A percentile compares a stretch with the other conserved stretches of the same genome.
Conservation (phyloP, 1,140 invertebrate genomes). For the Caerostris darwini region DNA sequence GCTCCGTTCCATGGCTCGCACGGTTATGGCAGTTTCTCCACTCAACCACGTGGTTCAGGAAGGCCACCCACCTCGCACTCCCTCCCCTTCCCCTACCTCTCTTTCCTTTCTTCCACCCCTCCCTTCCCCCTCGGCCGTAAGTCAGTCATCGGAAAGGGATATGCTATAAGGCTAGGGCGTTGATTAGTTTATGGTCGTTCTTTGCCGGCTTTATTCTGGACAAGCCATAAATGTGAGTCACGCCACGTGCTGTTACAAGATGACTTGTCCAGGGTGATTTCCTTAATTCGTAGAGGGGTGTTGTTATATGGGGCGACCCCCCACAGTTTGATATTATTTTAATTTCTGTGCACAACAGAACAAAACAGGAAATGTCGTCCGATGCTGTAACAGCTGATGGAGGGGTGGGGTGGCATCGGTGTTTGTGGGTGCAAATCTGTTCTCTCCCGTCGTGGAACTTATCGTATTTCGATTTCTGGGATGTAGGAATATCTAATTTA, state of each 20-base stretch:
- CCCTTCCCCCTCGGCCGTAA: not conserved
- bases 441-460: not conserved
- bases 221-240: constrained; percentile 72
- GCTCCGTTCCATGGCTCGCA: not conserved
- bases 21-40: not conserved
- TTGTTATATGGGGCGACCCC: not conserved
- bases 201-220: not conserved
- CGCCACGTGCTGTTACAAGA: constrained; percentile 37
- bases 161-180: constrained; percentile 28
- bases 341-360: constrained; percentile 39
- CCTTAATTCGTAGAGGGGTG: not conserved
- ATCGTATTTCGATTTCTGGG: constrained; percentile 40
- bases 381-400: constrained; percentile 49
- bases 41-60: constrained; percentile 4
- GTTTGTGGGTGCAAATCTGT: constrained; percentile 4
- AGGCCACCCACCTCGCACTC: constrained; percentile 64
- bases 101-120: not conserved
- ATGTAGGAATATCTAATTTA: not conserved
- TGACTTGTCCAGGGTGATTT: constrained; percentile 10
- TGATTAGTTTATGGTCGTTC: constrained; percentile 71
- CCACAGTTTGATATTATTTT: constrained; percentile 62
- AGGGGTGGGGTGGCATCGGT: not conserved
- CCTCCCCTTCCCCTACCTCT: not conserved
- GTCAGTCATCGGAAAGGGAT: constrained; percentile 64
- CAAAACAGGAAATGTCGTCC: constrained; percentile 14